Conservation (phyloP, 2,797 vertebrate genomes). For the Artibeus lituratus region DNA sequence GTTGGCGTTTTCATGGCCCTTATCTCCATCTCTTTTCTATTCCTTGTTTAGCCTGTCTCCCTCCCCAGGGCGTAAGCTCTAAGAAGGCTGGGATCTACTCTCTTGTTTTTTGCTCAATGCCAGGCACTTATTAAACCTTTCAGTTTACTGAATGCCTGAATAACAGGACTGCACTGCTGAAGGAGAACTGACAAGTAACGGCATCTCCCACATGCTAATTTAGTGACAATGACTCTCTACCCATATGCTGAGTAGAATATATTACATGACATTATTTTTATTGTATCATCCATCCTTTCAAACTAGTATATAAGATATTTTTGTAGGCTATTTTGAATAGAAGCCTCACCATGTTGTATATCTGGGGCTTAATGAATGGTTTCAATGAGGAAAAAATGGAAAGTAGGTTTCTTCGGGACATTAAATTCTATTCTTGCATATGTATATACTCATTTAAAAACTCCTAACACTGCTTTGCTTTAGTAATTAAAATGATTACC, state of each 20-base stretch:
- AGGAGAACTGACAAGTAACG: background rate
- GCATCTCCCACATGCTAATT: background rate
- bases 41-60: background rate
- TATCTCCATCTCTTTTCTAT: background rate
- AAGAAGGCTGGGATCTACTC: background rate
- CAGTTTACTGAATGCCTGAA: background rate
- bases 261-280: background rate
- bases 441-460: background rate
- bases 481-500: background rate
- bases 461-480: background rate
- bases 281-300: background rate
- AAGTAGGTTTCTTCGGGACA: background rate
- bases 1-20: background rate
- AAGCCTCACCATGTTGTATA: background rate
- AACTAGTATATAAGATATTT: background rate
- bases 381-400: background rate
- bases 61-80: background rate
- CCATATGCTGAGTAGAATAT: background rate
- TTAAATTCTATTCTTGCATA: background rate
- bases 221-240: background rate
- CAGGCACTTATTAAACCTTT: background rate
- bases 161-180: background rate
- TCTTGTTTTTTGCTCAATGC: background rate
- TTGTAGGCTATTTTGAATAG: background rate
- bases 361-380: background rate